Evolutionary conservation across 2,888 invertebrate species (phyloP).

Genomic region (Rhogogaster chlorosoma): DNA sequence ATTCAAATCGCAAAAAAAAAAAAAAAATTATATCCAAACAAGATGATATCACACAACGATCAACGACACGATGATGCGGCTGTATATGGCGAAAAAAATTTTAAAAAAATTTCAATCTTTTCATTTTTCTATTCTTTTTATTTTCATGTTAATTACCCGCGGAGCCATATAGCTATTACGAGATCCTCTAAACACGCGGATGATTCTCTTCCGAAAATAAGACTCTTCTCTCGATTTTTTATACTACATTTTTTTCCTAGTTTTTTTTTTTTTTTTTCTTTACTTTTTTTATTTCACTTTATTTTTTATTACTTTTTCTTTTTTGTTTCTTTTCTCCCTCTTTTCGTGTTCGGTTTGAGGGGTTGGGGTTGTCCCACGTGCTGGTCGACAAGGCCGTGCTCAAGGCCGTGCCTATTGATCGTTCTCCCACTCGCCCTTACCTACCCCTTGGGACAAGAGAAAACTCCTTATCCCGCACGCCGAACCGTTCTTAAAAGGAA

Average conservation of each 20-base stretch:
- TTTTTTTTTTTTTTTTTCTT: neutral
- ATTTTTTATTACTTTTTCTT: neutral
- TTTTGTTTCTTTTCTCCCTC: neutral
- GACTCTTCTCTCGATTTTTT: neutral
- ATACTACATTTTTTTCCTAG: neutral
- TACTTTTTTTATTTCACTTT: neutral
- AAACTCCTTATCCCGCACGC: constrained; percentile 16
- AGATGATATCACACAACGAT: too few species aligned
- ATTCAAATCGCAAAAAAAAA: too few species aligned
- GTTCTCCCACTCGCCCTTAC: constrained; percentile 2
- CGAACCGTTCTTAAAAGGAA: neutral
- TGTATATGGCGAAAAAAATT: too few species aligned
- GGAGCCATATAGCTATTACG: too few species aligned
- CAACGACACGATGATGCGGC: too few species aligned
- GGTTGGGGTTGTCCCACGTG: constrained; percentile 26
- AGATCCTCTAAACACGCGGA: too few species aligned
- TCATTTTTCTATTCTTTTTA: too few species aligned
- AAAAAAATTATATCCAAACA: too few species aligned
- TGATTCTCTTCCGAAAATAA: neutral
- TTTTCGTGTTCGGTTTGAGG: neutral
- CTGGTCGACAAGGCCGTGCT: constrained; percentile 40
- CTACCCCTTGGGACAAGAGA: constrained; percentile 17
- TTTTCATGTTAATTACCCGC: too few species aligned
- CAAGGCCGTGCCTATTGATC: constrained; percentile 48
- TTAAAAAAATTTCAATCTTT: too few species aligned